These are phyloP conservation scores for Eonycteris spelaea DNA, from an alignment of 2,113 vertebrate species.

Conservation along the genomic window DNA sequence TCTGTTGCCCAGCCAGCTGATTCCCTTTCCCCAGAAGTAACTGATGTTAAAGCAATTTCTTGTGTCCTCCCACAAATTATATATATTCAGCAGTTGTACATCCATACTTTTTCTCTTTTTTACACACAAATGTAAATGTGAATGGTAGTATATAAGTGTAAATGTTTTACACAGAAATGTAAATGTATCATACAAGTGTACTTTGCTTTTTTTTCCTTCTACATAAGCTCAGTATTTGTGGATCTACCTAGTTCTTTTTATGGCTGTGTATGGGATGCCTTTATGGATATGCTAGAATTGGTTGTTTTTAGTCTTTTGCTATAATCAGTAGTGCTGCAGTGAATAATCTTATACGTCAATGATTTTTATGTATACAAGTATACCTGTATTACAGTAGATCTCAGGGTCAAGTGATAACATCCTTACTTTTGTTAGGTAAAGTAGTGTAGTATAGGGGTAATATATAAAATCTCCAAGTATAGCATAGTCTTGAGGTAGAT, in stretches of 20 bases:
- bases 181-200: background rate
- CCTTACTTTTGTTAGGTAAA: background rate
- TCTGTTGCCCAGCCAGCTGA: background rate
- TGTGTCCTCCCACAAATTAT: background rate
- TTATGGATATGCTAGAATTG: background rate
- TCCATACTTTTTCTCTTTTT: background rate
- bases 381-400: background rate
- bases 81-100: background rate
- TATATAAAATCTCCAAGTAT: background rate
- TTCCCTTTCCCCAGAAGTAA: background rate
- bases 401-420: background rate
- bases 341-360: background rate
- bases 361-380: background rate
- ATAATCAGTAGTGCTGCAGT: background rate
- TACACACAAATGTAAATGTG: background rate
- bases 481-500: background rate
- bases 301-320: background rate
- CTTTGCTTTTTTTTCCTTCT: background rate
- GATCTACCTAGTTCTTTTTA: background rate
- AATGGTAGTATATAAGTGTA: background rate
- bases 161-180: background rate
- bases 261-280: background rate
- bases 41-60: background rate
- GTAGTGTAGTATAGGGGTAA: background rate
- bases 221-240: background rate